Base-by-base conservation (phyloP, 2,113 vertebrate species). In the Upupa epops region DNA sequence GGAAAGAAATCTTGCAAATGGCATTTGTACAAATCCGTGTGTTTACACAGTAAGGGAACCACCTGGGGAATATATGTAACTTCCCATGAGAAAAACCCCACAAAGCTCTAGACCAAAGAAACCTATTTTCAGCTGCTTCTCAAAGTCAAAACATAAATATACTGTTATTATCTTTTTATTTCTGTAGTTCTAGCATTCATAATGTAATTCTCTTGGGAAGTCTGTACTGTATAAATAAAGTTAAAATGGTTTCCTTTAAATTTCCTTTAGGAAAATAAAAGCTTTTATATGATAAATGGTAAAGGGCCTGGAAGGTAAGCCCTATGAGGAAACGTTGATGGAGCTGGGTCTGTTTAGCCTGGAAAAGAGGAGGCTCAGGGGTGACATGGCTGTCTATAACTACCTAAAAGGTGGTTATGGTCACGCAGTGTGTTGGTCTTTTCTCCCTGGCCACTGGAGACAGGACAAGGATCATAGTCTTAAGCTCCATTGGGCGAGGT, bases 1-100 rank as follows among this genome's bases (percentile, higher is more conserved):
- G 54, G 61, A 88, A 90, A 83, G 52, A 81, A 90, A 92, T 54
- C 83, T 96, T 90, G 90, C 84, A 92, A 94, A 94, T 5, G 2
- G 45, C 15, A 54, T 81, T 81, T 88, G 72, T 46, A 78, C 3
- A 86, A 77, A 90, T 87, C 24, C 70, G 22, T 31, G 24, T 68
- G 32, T 83, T 86, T 40, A 86, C 32, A 72, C 40, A 69, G 51
- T 82, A 82, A 63, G 20, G 90, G n/a, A 89, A 25, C 10, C 92
- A 93, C 70, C 76, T 88, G 92, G 49, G 40, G n/a, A 95, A 91
- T 65, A 68, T 8, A 68, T 20, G 21, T 58, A 72, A 58, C 31
- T 80, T 90, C 58, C 65, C 91, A 91, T 42, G 52, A 95, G 52
- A 91, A 90, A 92, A 91, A 78, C 13, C 56, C 79, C 8, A 1